Evolutionary conservation across 2,113 vertebrate genomes (phyloP), one percentile per base, ranked within the genome.

Genomic region (Phrynosoma platyrhinos): DNA sequence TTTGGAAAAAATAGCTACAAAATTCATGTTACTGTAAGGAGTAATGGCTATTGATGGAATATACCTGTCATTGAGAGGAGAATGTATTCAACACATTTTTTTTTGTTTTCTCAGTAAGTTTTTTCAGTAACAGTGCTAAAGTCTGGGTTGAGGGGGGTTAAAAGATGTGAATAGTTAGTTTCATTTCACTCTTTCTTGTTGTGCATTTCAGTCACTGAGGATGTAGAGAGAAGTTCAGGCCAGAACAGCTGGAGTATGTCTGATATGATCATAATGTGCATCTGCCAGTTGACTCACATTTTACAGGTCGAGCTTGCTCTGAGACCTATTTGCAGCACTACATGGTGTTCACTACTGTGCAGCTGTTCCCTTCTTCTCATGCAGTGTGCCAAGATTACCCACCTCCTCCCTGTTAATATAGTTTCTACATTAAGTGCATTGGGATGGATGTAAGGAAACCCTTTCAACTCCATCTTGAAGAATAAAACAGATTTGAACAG

Each of bases 121-220:
- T 14, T 82, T 53, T 55, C 79, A 80, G 36, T 25, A 68, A 42
- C 80, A 68, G 20, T 77, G 12, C 62, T 77, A 64, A 20, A 27
- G 66, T 64, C 13, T 30, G 0, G 13, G 42, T 66, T 58, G 47
- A 47, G 47, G 47, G 7, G 47, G 47, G 47, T 47, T 47, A 47
- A 47, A 47, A 47, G 2, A 47, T 47, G 64, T 71, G 13, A 66
- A 20, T 7, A 42, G 0, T 8, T 64, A 12, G 32, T 47, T 52
- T 13, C 23, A 58, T 52, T 52, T 64, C 36, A 36, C 5, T 42
- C 69, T 78, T 32, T 68, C 20, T 23, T 5, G 58, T 12, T 69
- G 42, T 5, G 47, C 7, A 3, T 0, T 0, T 40, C 30, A 40
- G 52, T 55, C 0, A 0, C 16, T 36, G 62, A 71, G 79, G 47